Evolutionary conservation across 2,888 invertebrate genomes (phyloP).

Genomic region (Ormyrus nitidulus): DNA sequence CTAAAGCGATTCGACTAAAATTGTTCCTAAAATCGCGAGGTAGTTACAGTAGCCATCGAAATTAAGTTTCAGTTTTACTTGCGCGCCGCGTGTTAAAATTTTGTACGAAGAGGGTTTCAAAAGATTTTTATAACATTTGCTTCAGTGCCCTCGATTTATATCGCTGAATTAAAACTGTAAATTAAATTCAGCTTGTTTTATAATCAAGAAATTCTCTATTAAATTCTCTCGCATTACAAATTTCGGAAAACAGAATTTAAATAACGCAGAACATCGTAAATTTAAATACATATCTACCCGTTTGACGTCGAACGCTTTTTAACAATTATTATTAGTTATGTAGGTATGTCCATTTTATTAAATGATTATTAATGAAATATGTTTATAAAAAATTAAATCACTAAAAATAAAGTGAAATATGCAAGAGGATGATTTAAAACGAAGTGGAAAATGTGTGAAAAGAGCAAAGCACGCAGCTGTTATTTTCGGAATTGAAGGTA

Average conservation of each 20-base stretch:
- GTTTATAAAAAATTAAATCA: too few relatives aligned
- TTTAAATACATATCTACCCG: too few relatives aligned
- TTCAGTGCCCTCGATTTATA: too few relatives aligned
- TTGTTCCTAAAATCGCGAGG: conserved; percentile 2
- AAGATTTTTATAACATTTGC: too few relatives aligned
- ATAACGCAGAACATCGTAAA: not conserved
- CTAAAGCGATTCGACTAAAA: not conserved
- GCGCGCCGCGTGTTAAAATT: too few relatives aligned
- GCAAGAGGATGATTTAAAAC: too few relatives aligned
- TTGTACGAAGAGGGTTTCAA: too few relatives aligned
- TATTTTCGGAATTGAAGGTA: conserved; percentile 39
- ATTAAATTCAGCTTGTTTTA: conserved; percentile 1
- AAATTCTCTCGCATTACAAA: not conserved
- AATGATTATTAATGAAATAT: too few relatives aligned
- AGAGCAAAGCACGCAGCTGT: not conserved
- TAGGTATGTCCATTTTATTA: too few relatives aligned
- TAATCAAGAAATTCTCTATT: not conserved
- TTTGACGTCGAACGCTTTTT: too few relatives aligned
- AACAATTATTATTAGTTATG: too few relatives aligned
- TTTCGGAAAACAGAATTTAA: not conserved
- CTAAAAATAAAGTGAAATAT: too few relatives aligned
- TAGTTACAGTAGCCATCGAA: not conserved
- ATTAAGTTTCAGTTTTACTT: not conserved
- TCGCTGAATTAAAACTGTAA: not conserved
- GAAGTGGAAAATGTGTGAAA: not conserved